Conservation (phyloP, 2,113 vertebrate species). For the Alexandromys fortis region DNA sequence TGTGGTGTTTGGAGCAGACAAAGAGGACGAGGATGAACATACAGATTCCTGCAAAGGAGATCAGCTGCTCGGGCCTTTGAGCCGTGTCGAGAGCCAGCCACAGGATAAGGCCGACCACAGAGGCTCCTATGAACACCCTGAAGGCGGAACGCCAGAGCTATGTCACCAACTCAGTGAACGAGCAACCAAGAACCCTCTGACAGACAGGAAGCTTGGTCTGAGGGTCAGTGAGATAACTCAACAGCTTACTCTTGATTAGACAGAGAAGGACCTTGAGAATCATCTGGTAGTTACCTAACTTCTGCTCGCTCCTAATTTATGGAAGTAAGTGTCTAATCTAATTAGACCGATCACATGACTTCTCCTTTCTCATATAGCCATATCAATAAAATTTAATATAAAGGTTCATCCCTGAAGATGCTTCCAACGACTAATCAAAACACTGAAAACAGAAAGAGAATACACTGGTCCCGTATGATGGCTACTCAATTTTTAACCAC, state of each 20-base stretch:
- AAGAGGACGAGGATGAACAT: slow-evolving; percentile 90
- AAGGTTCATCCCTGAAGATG: neutral
- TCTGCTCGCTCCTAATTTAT: neutral
- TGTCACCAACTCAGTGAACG: slow-evolving; percentile 12
- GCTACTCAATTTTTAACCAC: neutral
- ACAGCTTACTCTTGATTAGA: neutral
- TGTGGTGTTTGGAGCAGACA: slow-evolving; percentile 90
- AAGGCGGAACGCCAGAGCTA: slow-evolving; percentile 54
- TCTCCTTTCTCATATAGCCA: slow-evolving; percentile 6
- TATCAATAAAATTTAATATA: slow-evolving; percentile 1
- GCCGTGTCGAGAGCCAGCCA: slow-evolving; percentile 93
- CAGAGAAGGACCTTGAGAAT: slow-evolving; percentile 27
- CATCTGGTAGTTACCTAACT: neutral
- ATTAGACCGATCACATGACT: neutral
- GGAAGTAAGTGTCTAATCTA: neutral
- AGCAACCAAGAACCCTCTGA: slow-evolving; percentile 9
- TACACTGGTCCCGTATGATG: neutral
- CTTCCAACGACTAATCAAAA: neutral
- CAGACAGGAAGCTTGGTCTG: neutral
- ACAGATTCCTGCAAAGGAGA: slow-evolving; percentile 93
- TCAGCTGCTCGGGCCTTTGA: slow-evolving; percentile 90
- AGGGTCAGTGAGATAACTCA: neutral
- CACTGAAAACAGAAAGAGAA: neutral
- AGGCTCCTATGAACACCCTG: slow-evolving; percentile 88
- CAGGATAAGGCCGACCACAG: slow-evolving; percentile 85